Conservation (phyloP, 2,797 vertebrate genomes). For the Cynopterus sphinx region DNA sequence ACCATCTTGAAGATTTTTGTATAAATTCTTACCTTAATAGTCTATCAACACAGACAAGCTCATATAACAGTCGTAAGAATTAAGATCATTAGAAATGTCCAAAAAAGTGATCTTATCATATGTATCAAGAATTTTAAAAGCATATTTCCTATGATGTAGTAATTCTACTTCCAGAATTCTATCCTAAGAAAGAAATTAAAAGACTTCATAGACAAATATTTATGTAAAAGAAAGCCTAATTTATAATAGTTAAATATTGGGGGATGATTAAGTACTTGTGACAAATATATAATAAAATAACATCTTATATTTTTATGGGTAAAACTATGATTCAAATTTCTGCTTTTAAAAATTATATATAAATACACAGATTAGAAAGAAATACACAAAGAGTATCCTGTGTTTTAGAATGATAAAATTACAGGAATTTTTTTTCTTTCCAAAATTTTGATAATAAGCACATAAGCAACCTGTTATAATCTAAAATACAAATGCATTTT, state of each 20-base stretch:
- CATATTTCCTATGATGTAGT: background rate
- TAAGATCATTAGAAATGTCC: constrained; percentile 3
- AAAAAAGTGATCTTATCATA: background rate
- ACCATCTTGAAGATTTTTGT: constrained; percentile 5
- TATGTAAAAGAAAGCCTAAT: background rate
- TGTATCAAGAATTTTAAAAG: constrained; percentile 22
- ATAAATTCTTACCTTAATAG: constrained; percentile 41
- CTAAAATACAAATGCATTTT: constrained; percentile 26
- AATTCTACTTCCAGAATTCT: constrained; percentile 44
- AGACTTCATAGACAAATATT: constrained; percentile 22
- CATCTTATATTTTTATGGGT: background rate
- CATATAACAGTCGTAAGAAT: constrained; percentile 23
- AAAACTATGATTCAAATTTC: constrained; percentile 4
- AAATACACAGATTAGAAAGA: constrained; percentile 13
- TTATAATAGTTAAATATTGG: background rate
- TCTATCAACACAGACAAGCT: background rate
- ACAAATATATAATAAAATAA: constrained; percentile 34
- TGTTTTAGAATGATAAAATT: constrained; percentile 3
- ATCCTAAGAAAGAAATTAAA: constrained; percentile 15
- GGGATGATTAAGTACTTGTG: background rate
- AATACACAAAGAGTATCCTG: background rate
- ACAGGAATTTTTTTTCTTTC: background rate
- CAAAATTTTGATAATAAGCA: constrained; percentile 16
- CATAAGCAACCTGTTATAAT: background rate
- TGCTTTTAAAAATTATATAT: background rate